Evolutionary conservation across 1,140 invertebrate species (phyloP), one percentile per base, ranked within the genome.

Genomic region (Penaeus vannamei): DNA sequence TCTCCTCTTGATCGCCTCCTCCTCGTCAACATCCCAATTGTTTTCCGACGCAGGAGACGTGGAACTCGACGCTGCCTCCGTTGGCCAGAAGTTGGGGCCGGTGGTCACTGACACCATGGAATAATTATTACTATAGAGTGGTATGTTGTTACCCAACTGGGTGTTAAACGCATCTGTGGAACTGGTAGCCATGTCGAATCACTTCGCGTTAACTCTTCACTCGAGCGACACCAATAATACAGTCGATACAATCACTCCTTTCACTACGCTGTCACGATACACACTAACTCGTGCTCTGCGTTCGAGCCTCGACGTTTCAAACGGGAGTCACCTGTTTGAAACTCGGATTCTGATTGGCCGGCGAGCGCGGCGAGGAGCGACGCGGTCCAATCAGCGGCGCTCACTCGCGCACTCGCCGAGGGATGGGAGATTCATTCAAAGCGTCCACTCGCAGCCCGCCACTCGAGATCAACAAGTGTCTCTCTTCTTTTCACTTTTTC

Each of bases 1-100:
- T 77, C 92, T 92, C 86, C 92, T 93, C 86, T 93, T 93, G 62
- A 93, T 92, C 2, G 92, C 92, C 84, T 92, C 92, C 89, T 90
- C 87, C 84, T 91, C 90, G 80, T 93, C 93, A 69, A 93, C 93
- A 14, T 93, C 93, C 93, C 93, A 93, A 76, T 93, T 93, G 32
- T 91, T 90, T 62, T 92, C 93, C 46, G 93, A 93, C 20, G 93
- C 92, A 14, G 93, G 93, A 3, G 93, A 92, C 77, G 87, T 72
- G 5, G 87, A 84, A n/a, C 76, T 62, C 20, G 84, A 62, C 26
- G 60, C 83, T 7, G 69, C 72, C 92, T 92, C 60, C 91, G 92
- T 61, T 69, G 92, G 91, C 91, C 91, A 53, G 91, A 92, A 80
- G 92, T 92, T 92, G 60, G 92, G 91, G 84, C 92, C 92, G 76